Evolutionary conservation across 2,888 invertebrate genomes (phyloP).

Genomic region (Drosophila bunnanda): DNA sequence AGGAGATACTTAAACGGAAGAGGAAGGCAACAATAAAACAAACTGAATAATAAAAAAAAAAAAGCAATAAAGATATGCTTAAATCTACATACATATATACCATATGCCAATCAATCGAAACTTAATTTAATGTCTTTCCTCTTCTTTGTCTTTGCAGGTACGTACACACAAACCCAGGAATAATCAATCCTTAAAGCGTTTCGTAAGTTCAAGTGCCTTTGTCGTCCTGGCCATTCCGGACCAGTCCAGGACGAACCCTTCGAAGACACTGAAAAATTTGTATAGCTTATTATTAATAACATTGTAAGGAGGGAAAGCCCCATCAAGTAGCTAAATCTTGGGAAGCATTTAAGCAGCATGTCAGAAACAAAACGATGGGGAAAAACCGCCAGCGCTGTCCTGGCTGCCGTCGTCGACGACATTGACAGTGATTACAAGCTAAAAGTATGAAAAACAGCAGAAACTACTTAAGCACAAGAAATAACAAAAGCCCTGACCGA

Average conservation of each 20-base stretch:
- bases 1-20: slow-evolving; percentile 28
- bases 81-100: not conserved
- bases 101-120: slow-evolving; percentile 5
- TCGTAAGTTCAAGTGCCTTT: slow-evolving; percentile 47
- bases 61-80: not conserved
- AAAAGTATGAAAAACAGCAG: slow-evolving; percentile 80
- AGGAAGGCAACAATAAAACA: not conserved
- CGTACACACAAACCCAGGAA: slow-evolving; percentile 56
- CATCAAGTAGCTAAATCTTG: slow-evolving; percentile 81
- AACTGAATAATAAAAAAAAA: not conserved
- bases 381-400: slow-evolving; percentile 41
- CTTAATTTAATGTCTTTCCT: slow-evolving; percentile 37
- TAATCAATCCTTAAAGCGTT: slow-evolving; percentile 34
- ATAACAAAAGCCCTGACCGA: slow-evolving; percentile 69
- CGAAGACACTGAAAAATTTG: slow-evolving; percentile 76
- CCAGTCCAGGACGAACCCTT: slow-evolving; percentile 52
- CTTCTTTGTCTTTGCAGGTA: slow-evolving; percentile 70
- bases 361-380: slow-evolving; percentile 71
- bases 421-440: slow-evolving; percentile 81
- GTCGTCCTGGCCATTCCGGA: slow-evolving; percentile 19
- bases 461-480: slow-evolving; percentile 80
- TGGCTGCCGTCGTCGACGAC: slow-evolving; percentile 58
- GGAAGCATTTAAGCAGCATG: slow-evolving; percentile 79
- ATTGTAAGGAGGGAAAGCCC: slow-evolving; percentile 60
- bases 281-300: slow-evolving; percentile 81